A percentile compares a stretch with the other conserved stretches of the same genome.
phyloP scores from a whole-genome alignment of 2,113 vertebrate species.

The Stegostoma tigrinum region DNA sequence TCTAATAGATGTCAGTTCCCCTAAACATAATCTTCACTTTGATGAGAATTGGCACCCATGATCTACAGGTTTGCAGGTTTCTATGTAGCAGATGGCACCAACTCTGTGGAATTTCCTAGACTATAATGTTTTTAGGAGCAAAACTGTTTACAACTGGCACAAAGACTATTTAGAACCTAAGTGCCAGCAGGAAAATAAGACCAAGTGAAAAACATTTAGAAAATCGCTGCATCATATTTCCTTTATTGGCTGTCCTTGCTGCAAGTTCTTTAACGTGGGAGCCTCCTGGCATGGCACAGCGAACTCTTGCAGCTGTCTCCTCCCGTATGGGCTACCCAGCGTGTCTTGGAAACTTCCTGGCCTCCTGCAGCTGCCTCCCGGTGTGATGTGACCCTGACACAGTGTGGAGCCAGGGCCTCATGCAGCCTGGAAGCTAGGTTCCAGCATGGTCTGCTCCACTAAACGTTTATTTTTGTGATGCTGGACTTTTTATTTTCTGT shows the following conservation, averaged over 20 bases:
- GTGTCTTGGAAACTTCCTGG: no score
- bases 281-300: no score
- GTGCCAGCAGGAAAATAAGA: background rate
- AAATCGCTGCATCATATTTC: background rate
- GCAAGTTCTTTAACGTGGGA: background rate
- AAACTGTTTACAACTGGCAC: background rate
- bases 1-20: background rate
- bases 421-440: no score
- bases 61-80: background rate
- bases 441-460: no score
- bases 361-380: no score
- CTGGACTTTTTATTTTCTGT: no score
- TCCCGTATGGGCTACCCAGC: no score
- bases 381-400: no score
- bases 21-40: background rate
- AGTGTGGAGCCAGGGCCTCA: no score
- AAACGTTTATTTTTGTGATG: no score
- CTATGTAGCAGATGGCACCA: background rate
- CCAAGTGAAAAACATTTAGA: background rate
- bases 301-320: no score
- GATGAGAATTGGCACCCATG: background rate
- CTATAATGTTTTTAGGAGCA: background rate
- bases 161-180: background rate
- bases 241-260: background rate
- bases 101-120: background rate